Evolutionary conservation across 2,888 invertebrate genomes (phyloP).

Genomic region (Aporophyla lueneburgensis): DNA sequence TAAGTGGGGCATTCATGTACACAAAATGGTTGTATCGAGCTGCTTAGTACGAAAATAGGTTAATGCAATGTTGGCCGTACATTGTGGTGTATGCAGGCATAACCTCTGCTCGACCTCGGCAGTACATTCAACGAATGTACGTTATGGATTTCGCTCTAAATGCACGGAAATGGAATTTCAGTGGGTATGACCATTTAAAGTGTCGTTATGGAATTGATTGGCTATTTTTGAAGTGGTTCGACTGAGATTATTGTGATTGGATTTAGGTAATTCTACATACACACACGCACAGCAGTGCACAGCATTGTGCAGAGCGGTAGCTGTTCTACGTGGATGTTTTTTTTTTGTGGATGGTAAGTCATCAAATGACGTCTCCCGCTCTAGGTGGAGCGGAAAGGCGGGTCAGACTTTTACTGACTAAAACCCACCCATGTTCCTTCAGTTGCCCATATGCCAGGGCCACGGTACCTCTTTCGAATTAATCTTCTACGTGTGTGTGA

Average conservation of each 20-base stretch:
- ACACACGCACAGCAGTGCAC: neutral
- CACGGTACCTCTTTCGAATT: no score
- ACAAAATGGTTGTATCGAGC: conserved; percentile 55
- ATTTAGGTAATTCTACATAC: neutral
- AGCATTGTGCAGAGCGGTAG: neutral
- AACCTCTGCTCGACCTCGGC: conserved; percentile 40
- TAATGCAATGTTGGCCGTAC: conserved; percentile 56
- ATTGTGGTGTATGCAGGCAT: conserved; percentile 49
- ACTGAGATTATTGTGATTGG: neutral
- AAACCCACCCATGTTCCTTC: no score
- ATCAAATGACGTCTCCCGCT: no score
- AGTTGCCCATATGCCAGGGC: no score
- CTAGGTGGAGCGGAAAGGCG: no score
- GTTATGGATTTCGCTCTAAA: conserved; percentile 48
- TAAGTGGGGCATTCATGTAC: conserved; percentile 34
- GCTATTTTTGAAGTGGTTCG: conserved; percentile 4
- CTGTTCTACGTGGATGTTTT: neutral
- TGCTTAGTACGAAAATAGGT: conserved; percentile 60
- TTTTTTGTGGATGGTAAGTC: no score
- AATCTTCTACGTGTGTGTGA: neutral
- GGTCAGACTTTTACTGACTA: no score
- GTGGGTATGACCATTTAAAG: conserved; percentile 7
- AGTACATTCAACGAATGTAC: conserved; percentile 33
- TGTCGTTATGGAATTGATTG: conserved; percentile 12
- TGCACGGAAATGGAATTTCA: conserved; percentile 31